Evolutionary conservation across 2,888 invertebrate species (phyloP).

Genomic region (Cryptus armator): DNA sequence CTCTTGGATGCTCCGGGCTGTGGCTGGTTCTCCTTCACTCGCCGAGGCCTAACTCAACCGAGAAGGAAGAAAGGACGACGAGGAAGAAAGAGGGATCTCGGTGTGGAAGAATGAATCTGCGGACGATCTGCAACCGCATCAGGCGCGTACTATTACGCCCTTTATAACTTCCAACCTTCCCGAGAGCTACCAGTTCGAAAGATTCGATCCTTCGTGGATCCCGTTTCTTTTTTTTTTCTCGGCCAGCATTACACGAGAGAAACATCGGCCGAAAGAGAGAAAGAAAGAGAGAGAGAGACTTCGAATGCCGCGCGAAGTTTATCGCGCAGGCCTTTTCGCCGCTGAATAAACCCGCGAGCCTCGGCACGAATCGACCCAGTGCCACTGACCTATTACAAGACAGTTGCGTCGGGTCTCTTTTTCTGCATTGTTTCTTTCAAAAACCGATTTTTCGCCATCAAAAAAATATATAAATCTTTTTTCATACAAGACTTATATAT

Average conservation of each 20-base stretch:
- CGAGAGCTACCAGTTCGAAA: conserved; percentile 21
- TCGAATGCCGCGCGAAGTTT: conserved; percentile 2
- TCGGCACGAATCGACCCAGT: conserved; percentile 39
- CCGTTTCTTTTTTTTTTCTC: conserved; percentile 38
- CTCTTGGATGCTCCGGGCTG: not conserved
- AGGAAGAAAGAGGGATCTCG: conserved; percentile 30
- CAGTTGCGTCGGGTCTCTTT: not conserved
- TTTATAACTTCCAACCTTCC: conserved; percentile 28
- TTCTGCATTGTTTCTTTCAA: not conserved
- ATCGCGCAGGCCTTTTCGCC: not conserved
- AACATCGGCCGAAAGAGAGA: conserved; percentile 23
- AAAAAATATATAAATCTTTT: too few relatives aligned
- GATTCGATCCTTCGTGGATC: conserved; percentile 20
- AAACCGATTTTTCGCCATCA: not conserved
- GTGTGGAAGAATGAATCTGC: conserved; percentile 30
- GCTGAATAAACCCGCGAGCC: conserved; percentile 11
- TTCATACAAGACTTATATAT: too few relatives aligned
- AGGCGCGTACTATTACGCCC: conserved; percentile 36
- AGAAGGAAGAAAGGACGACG: conserved; percentile 43
- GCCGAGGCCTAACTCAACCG: conserved; percentile 74
- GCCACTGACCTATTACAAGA: conserved; percentile 62
- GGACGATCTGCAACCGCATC: conserved; percentile 36
- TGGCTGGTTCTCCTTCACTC: conserved; percentile 55
- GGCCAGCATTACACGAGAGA: not conserved
- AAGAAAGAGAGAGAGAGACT: conserved; percentile 30